phyloP scores from a whole-genome alignment of 2,113 vertebrate genomes.

The Sclerurus mexicanus region DNA sequence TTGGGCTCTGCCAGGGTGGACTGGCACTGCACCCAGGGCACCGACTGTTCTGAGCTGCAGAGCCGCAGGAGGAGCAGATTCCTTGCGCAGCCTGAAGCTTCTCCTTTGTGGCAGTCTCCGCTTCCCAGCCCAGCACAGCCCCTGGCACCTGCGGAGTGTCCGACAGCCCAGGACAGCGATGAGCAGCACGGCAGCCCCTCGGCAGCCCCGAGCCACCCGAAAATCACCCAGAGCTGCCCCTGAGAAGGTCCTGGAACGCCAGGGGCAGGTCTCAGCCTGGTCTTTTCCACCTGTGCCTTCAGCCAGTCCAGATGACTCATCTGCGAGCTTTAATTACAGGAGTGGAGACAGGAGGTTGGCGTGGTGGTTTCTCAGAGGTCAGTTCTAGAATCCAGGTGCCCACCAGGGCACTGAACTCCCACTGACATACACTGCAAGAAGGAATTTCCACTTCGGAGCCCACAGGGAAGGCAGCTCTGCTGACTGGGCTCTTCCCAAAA shows the following conservation, averaged over 20 bases:
- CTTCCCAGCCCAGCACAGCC: not conserved
- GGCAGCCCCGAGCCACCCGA: rapidly evolving
- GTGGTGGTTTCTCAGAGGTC: not conserved
- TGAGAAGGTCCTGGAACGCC: not conserved
- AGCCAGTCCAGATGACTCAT: not conserved
- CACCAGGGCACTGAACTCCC: not conserved
- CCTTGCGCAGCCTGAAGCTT: not conserved
- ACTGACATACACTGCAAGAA: not conserved
- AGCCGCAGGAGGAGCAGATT: not conserved
- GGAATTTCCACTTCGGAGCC: not conserved
- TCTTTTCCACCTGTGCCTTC: not conserved
- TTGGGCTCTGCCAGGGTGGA: not conserved
- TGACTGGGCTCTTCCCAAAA: not conserved
- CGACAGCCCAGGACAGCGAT: not conserved
- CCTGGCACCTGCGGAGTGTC: not conserved
- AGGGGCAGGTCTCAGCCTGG: not conserved
- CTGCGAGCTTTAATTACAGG: not conserved
- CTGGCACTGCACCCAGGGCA: not conserved
- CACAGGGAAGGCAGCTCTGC: not conserved
- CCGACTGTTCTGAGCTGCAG: not conserved
- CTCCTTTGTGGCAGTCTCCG: rapidly evolving
- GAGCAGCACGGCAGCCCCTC: not conserved
- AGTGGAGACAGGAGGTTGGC: not conserved
- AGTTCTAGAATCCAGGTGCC: not conserved
- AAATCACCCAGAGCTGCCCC: not conserved